Conservation (phyloP, 2,888 invertebrate genomes). For the Harpalus rubripes region DNA sequence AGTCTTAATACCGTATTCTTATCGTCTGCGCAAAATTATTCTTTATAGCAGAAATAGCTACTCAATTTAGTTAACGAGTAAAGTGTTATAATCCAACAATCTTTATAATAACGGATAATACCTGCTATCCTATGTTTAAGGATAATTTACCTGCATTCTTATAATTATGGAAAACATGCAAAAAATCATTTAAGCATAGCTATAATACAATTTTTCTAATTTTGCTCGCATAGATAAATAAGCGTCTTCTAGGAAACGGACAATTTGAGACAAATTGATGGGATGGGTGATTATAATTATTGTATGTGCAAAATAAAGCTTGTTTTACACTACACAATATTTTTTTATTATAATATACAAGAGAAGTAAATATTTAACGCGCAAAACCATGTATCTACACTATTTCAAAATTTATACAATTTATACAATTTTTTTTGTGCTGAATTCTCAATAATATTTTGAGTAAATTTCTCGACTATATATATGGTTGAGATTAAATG, state of each 20-base stretch:
- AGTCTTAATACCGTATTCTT: background rate
- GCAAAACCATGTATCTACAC: no score
- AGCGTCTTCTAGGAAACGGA: constrained; percentile 39
- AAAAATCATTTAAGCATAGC: constrained; percentile 47
- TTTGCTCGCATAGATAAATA: constrained; percentile 46
- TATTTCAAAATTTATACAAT: no score
- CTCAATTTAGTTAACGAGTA: constrained; percentile 15
- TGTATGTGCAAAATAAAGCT: constrained; percentile 20
- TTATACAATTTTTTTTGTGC: no score
- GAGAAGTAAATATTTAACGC: no score
- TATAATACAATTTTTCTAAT: constrained; percentile 27
- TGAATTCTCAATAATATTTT: no score
- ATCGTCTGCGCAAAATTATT: background rate
- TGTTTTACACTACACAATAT: background rate
- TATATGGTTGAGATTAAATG: no score
- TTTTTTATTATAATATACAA: no score
- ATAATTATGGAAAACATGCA: constrained; percentile 23
- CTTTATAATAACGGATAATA: constrained; percentile 33
- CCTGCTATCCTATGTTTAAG: constrained; percentile 26
- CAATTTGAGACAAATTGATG: constrained; percentile 26
- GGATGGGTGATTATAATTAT: constrained; percentile 7
- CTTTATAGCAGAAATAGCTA: background rate
- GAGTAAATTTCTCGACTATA: no score
- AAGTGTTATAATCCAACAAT: constrained; percentile 34
- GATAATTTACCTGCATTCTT: constrained; percentile 23